Conservation (phyloP, 1,140 invertebrate species). For the Papilio helenus region DNA sequence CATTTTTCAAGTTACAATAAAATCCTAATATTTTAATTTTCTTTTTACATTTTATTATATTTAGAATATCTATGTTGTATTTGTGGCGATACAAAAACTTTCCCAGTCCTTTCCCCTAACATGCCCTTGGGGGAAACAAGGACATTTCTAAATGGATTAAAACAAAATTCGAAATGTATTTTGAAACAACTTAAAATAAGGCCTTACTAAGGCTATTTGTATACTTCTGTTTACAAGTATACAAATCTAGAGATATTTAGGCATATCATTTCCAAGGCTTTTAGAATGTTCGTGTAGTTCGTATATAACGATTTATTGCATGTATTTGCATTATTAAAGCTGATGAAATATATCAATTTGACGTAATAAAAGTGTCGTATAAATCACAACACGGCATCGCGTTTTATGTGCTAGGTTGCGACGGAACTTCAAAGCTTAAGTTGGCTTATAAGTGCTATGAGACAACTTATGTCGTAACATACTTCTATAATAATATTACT, state of each 20-base stretch:
- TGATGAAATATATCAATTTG: conserved; percentile 15
- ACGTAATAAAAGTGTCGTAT: conserved; percentile 13
- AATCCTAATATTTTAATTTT: neutral
- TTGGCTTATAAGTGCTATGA: neutral
- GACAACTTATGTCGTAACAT: neutral
- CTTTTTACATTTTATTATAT: neutral
- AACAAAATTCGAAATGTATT: neutral
- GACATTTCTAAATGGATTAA: neutral
- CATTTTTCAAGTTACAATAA: no score
- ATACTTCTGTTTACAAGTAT: no score
- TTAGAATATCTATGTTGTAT: neutral
- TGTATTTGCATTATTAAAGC: neutral
- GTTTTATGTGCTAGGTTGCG: neutral
- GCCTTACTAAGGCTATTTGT: no score
- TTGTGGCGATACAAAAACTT: neutral
- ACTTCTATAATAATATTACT: neutral
- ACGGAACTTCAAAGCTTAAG: conserved; percentile 1
- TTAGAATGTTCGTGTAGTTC: neutral
- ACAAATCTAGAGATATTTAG: no score
- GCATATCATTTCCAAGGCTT: neutral
- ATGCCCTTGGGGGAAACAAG: neutral
- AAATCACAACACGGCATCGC: neutral
- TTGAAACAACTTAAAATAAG: neutral
- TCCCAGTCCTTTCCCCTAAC: neutral
- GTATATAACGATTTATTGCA: neutral